Conservation (phyloP, 2,888 invertebrate genomes). For the Nipponacmea schrenckii region DNA sequence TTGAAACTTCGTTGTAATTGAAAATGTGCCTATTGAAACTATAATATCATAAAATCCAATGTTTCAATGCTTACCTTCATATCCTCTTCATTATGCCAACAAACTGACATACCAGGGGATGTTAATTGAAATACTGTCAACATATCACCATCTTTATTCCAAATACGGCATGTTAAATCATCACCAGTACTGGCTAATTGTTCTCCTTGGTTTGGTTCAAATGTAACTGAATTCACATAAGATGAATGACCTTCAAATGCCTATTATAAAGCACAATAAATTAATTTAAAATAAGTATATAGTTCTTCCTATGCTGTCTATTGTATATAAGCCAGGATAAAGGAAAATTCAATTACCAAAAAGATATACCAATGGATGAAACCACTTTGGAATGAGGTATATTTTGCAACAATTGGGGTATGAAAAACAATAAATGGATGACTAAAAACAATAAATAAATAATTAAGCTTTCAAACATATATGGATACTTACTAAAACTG, state of each 20-base stretch:
- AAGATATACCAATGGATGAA: too few relatives aligned
- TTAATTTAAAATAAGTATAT: background rate
- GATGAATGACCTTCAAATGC: slow-evolving; percentile 75
- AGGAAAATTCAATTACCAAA: too few relatives aligned
- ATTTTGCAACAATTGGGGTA: background rate
- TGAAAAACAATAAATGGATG: background rate
- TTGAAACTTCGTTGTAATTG: too few relatives aligned
- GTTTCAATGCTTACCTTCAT: slow-evolving; percentile 70
- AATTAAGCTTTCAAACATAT: background rate
- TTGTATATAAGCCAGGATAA: too few relatives aligned
- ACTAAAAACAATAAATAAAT: background rate
- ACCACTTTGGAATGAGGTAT: background rate
- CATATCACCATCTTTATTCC: slow-evolving; percentile 72
- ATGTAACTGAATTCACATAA: slow-evolving; percentile 78
- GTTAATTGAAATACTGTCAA: slow-evolving; percentile 74
- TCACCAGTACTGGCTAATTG: slow-evolving; percentile 81
- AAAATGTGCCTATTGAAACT: too few relatives aligned
- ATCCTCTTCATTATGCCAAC: slow-evolving; percentile 78
- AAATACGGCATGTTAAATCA: slow-evolving; percentile 80
- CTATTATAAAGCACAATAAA: slow-evolving; percentile 60
- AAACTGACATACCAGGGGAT: slow-evolving; percentile 74
- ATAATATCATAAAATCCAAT: background rate
- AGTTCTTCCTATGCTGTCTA: too few relatives aligned
- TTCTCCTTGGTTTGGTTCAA: slow-evolving; percentile 76
- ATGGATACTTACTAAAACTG: slow-evolving; percentile 36